Base-by-base conservation (phyloP, 2,888 invertebrate species). In the Nemoura dubitans region DNA sequence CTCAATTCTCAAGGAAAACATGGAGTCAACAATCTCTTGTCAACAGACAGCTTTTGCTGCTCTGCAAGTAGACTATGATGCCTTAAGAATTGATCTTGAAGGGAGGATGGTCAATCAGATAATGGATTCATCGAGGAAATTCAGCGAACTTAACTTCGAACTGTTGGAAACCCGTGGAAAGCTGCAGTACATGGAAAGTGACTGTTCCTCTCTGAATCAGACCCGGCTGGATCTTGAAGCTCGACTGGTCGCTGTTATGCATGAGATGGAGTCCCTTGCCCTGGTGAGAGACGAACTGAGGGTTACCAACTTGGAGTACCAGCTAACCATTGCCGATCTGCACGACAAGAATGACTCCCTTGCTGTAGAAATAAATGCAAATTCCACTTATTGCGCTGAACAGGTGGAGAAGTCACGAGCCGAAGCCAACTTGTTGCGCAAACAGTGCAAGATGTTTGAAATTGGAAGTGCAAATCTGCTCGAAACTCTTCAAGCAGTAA, bases 401-500 rank as follows among this genome's bases (percentile, higher is more conserved):
- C 43, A 87, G 28, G n/a, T 88, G 16, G 21, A 28, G 2, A 42
- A 82, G 21, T 36, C 85, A 0, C 42, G 42, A 10, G 29, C 76
- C 10, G 81, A 86, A 80, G 25, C 76, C 3, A n/a, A 76, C 10
- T n/a, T 29, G 6, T 29, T 29, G 27, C 80, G 86, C 29, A 76
- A 43, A n/a, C 87, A 87, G 27, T 88, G 88, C 76, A 85, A 85
- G 43, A 88, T 87, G n/a, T 76, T 88, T 25, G 85, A 87, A 76
- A 86, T 88, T 43, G 87, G 87, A 21, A 87, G 76, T 25, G 78
- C 76, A 14, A 87, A 88, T 76, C 26, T 86, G 16, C 84, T 83
- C n/a, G 87, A 85, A 30, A 86, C 87, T 26, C 43, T 88, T 6
- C 87, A 87, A 77, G 88, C 88, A 78, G 81, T 88, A 2, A 78